Conservation (phyloP, 2,797 vertebrate genomes). For the Pempheris klunzingeri region DNA sequence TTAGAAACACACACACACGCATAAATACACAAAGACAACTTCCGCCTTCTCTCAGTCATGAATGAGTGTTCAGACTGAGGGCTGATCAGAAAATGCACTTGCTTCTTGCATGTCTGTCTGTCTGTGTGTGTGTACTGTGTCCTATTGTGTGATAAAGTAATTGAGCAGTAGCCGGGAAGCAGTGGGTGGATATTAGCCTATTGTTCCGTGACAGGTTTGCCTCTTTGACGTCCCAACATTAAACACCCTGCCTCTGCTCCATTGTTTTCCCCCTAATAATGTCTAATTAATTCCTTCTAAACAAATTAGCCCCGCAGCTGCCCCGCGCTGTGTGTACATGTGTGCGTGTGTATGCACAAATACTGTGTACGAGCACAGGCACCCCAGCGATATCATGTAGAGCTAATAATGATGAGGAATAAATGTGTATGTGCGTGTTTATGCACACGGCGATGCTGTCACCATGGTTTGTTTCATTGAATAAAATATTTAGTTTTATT, state of each 20-base stretch:
- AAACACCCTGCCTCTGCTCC: conserved; percentile 67
- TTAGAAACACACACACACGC: conserved; percentile 34
- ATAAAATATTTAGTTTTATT: conserved; percentile 29
- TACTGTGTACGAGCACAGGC: conserved; percentile 20
- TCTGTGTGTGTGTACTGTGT: conserved; percentile 13
- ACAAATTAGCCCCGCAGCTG: conserved; percentile 73
- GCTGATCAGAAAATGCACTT: conserved; percentile 53
- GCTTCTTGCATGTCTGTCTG: conserved; percentile 37
- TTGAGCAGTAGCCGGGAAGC: conserved; percentile 70
- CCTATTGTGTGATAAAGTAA: conserved; percentile 64
- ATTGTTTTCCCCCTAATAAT: conserved; percentile 76
- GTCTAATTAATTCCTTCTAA: conserved; percentile 78
- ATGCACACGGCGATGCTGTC: conserved; percentile 4
- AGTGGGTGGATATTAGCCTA: conserved; percentile 73
- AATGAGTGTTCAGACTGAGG: conserved; percentile 31
- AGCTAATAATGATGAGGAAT: conserved; percentile 51
- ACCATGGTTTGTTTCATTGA: conserved; percentile 29
- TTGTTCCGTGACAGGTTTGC: conserved; percentile 78
- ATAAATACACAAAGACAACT: conserved; percentile 28
- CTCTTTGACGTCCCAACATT: conserved; percentile 71
- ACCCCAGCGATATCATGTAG: conserved; percentile 16
- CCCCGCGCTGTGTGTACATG: conserved; percentile 32
- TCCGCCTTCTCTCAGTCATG: conserved; percentile 45
- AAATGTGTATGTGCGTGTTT: conserved; percentile 31
- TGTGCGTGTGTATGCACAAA: conserved; percentile 37